These are phyloP conservation scores for Malurus splendens DNA, from an alignment of 2,797 vertebrate species.

Conservation along the genomic window DNA sequence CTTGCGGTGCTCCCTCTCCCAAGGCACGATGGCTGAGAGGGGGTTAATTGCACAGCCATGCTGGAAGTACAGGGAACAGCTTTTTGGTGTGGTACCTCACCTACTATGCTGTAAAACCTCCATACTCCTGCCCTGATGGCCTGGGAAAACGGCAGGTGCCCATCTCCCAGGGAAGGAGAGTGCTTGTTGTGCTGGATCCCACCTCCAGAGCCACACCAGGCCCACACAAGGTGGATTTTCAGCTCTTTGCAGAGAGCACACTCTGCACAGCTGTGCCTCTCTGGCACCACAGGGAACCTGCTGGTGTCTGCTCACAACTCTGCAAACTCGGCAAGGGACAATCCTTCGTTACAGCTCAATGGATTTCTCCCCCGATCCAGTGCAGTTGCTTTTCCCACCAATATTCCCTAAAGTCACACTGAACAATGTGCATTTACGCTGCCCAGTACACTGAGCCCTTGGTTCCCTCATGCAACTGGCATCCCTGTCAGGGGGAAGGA, in stretches of 20 bases:
- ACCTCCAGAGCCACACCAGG: not conserved
- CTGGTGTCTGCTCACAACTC: fast-evolving
- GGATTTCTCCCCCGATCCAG: not conserved
- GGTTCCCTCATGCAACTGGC: not conserved
- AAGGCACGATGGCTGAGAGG: not conserved
- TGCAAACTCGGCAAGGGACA: not conserved
- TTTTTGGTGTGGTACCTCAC: not conserved
- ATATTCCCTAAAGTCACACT: not conserved
- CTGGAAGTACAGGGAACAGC: not conserved
- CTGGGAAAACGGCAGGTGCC: not conserved
- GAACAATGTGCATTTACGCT: not conserved
- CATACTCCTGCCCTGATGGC: not conserved
- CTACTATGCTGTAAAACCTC: not conserved
- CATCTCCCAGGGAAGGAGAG: not conserved
- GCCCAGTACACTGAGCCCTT: not conserved
- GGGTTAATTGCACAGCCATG: not conserved
- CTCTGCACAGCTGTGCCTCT: not conserved
- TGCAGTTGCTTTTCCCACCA: not conserved
- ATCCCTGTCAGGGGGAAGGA: not conserved
- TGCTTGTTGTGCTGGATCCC: not conserved
- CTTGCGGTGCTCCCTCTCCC: not conserved
- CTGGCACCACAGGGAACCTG: not conserved
- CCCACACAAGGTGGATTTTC: fast-evolving
- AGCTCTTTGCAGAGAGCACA: not conserved
- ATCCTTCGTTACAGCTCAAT: not conserved